Conservation (phyloP, 2,888 invertebrate species). For the Ypsolopha scabrella region DNA sequence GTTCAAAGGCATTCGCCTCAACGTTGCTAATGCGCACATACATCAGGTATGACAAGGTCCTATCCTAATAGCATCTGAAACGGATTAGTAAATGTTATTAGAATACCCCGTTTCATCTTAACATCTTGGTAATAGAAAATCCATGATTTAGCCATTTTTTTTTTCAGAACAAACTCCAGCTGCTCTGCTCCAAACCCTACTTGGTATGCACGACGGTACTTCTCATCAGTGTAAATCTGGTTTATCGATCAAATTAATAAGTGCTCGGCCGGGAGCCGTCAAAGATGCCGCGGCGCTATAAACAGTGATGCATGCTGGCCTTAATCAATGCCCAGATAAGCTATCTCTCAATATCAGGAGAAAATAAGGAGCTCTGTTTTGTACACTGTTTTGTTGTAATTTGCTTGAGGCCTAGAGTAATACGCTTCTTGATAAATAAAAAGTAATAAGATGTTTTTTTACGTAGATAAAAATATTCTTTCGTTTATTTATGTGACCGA, state of each 20-base stretch:
- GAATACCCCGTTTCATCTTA: too few species aligned
- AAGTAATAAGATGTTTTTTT: not conserved
- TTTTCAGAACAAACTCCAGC: too few species aligned
- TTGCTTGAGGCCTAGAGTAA: not conserved
- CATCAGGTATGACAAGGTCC: too few species aligned
- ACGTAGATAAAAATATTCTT: too few species aligned
- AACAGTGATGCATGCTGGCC: conserved; percentile 21
- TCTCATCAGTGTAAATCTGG: conserved; percentile 42
- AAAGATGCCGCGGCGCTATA: conserved; percentile 23
- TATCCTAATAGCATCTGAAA: too few species aligned
- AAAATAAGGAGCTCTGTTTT: not conserved
- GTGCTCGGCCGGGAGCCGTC: conserved; percentile 15
- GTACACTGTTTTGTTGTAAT: not conserved
- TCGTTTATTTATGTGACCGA: too few species aligned
- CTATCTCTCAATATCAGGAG: conserved; percentile 11
- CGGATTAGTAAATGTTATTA: too few species aligned
- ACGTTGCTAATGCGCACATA: too few species aligned
- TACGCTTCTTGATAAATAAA: not conserved
- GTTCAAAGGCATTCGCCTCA: too few species aligned
- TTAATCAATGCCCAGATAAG: conserved; percentile 29
- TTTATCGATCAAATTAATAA: conserved; percentile 32
- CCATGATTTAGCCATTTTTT: too few species aligned
- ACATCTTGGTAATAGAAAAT: too few species aligned
- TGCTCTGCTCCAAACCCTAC: conserved; percentile 2
- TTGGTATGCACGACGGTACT: conserved; percentile 37